Evolutionary conservation across 2,113 vertebrate species (phyloP).

Genomic region (Speoplatyrhinus poulsoni): DNA sequence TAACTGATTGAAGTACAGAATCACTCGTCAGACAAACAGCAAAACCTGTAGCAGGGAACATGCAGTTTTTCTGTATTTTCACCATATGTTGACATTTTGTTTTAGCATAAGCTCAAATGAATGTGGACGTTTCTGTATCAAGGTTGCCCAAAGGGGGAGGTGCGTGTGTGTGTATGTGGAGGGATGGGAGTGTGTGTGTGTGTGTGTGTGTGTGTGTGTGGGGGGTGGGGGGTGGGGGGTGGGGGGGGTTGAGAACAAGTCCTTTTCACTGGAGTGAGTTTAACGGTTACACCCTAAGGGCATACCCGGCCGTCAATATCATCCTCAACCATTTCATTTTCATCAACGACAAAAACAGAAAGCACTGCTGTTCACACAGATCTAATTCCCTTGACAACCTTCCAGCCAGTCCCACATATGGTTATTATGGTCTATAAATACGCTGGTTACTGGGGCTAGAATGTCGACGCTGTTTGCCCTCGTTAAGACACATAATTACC

Average conservation of each 20-base stretch:
- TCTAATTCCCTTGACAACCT: slow-evolving; percentile 66
- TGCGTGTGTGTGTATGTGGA: too few species aligned
- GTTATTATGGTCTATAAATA: slow-evolving; percentile 81
- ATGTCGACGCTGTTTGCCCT: slow-evolving; percentile 71
- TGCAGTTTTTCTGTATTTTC: slow-evolving; percentile 24
- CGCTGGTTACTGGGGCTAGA: slow-evolving; percentile 59
- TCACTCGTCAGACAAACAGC: slow-evolving; percentile 52
- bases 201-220: too few species aligned
- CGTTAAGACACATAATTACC: slow-evolving; percentile 78
- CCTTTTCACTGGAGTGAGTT: background rate
- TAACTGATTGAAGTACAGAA: slow-evolving; percentile 37
- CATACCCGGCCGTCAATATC: slow-evolving; percentile 22
- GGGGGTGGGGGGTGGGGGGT: too few species aligned
- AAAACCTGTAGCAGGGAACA: slow-evolving; percentile 26
- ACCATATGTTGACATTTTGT: background rate
- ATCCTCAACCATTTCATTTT: slow-evolving; percentile 28
- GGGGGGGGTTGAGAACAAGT: background rate
- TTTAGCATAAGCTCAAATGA: too few species aligned
- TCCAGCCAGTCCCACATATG: slow-evolving; percentile 72
- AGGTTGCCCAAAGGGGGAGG: too few species aligned
- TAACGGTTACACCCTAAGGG: too few species aligned
- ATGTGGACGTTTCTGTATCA: too few species aligned
- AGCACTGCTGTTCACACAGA: slow-evolving; percentile 62
- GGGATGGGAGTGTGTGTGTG: too few species aligned
- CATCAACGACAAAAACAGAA: slow-evolving; percentile 60